Conservation (phyloP, 2,113 vertebrate species). For the Prolemur simus region DNA sequence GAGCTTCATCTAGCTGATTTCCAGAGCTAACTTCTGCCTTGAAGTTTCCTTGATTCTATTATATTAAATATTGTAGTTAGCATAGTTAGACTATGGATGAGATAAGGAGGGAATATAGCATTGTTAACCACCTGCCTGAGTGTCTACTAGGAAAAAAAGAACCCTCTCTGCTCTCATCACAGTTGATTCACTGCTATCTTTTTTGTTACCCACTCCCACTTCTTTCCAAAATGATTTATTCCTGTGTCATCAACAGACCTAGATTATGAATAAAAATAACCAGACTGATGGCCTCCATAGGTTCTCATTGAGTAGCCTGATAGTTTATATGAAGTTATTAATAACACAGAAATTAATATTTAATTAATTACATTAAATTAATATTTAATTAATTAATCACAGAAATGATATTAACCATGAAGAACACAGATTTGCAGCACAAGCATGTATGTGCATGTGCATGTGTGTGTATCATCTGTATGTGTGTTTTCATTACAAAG, state of each 20-base stretch:
- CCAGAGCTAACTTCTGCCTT: not conserved
- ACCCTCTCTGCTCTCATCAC: not conserved
- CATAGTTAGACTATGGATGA: not conserved
- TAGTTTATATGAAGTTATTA: not conserved
- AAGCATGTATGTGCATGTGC: not conserved
- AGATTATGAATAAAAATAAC: not conserved
- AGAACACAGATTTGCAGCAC: not conserved
- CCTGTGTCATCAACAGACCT: not conserved
- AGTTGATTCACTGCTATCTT: not conserved
- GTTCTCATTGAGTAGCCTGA: not conserved
- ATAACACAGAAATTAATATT: not conserved
- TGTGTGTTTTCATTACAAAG: not conserved
- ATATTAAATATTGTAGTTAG: not conserved
- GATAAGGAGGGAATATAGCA: not conserved
- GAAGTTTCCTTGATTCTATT: not conserved
- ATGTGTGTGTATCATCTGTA: not conserved
- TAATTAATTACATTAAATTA: too few relatives aligned
- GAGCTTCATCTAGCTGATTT: not conserved
- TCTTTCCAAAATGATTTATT: slow-evolving; percentile 24
- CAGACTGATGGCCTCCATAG: not conserved
- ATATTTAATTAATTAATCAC: too few relatives aligned
- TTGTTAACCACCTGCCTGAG: not conserved
- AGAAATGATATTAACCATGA: not conserved
- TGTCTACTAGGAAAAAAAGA: not conserved
- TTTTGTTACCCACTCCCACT: not conserved